Base-by-base conservation (phyloP, 1,140 invertebrate species). In the Stegodyphus mimosarum region DNA sequence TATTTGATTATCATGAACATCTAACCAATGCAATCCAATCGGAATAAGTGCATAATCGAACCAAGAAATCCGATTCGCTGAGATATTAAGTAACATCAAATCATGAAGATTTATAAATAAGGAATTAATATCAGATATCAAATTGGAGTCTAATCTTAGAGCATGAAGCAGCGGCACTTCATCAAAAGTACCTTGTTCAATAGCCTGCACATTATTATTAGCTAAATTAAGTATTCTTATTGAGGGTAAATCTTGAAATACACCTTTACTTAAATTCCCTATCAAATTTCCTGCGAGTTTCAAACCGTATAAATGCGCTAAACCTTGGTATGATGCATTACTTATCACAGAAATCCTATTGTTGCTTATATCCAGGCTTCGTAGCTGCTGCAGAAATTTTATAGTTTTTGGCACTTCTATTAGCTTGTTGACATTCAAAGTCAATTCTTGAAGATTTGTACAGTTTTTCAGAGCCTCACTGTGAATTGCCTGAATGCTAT, bases 11-110 rank as follows among this genome's bases (percentile, higher is more conserved):
- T 94, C 94, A 90, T 97, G 96, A 88, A 98, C 92, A 91, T 98
- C 96, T 66, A 98, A 91, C 95, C 96, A 97, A 88, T 96, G 94
- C 81, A 98, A 91, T 86, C 93, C 94, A 69, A 91, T 89, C 0
- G 97, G 96, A 71, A 98, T 93, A 78, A 96, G 92, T 15, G 94
- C 93, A 90, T 97, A 98, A 91, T 98, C 96, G 91, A 98, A 98
- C 93, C 94, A 94, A 88, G 95, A 93, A 87, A 98, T 92, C 88
- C 94, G 93, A 92, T 98, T 98, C 91, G 96, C 95, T 49, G 95
- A 97, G 83, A 97, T 94, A 91, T 98, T 98, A 49, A 98, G 91
- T 95, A 95, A 97, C 87, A 96, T 91, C 69, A 98, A 91, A 87
- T 94, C 94, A 1, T 94, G 93, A 88, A 97, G 94, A 88, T 96